Evolutionary conservation across 2,797 vertebrate genomes (phyloP).

Genomic region (Eurystomus glaucurus): DNA sequence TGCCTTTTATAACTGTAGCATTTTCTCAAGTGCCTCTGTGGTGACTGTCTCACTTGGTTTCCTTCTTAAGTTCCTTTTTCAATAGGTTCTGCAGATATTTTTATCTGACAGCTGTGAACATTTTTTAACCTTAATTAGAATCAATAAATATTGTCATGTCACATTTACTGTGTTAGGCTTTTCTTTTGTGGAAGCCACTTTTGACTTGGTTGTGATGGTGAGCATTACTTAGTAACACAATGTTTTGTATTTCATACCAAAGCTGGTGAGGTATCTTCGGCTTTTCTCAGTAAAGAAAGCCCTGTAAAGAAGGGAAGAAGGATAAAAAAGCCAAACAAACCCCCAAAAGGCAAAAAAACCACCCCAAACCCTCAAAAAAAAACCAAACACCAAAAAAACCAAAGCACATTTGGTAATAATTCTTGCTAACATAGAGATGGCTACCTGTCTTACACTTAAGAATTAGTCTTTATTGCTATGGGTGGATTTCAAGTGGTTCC

Average conservation of each 20-base stretch:
- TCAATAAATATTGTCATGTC: slow-evolving; percentile 75
- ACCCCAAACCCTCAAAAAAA: neutral
- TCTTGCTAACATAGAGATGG: neutral
- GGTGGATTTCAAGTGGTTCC: neutral
- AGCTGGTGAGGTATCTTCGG: neutral
- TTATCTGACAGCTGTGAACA: slow-evolving; percentile 72
- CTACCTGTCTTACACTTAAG: neutral
- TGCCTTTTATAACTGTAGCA: slow-evolving; percentile 82
- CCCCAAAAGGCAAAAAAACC: neutral
- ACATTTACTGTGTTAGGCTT: neutral
- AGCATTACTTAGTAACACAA: neutral
- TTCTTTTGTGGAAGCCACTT: neutral
- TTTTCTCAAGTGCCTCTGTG: slow-evolving; percentile 93
- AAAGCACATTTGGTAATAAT: neutral
- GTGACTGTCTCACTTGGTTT: slow-evolving; percentile 74
- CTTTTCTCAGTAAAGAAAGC: neutral
- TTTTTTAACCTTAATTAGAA: slow-evolving; percentile 70
- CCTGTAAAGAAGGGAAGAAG: neutral
- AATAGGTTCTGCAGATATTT: slow-evolving; percentile 65
- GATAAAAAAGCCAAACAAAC: neutral
- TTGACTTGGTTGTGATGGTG: neutral
- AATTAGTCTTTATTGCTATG: neutral
- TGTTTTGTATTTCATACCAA: neutral
- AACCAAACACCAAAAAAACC: neutral
- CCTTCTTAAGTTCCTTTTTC: slow-evolving; percentile 63